Base-by-base conservation (phyloP, 2,888 invertebrate genomes). In the Clanis bilineata region DNA sequence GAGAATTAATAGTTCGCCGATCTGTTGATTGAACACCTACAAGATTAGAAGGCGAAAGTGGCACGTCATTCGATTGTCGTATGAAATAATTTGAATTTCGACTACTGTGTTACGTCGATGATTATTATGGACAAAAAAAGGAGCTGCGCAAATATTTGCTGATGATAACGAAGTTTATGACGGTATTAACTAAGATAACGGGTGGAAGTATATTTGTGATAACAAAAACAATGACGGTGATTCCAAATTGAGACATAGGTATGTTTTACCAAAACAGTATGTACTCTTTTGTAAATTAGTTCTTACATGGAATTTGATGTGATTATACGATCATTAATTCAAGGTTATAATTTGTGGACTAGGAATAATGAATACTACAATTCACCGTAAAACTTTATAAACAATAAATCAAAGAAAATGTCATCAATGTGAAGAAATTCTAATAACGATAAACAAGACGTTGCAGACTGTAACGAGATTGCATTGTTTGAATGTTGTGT, bases 11-110 rank as follows among this genome's bases (percentile, higher is more conserved):
- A 73, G 71, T 72, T 72, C 69, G 68, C 63, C 72, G 80, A 80
- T 80, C 72, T 69, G 72, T 71, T 80, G 80, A 83, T 83, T 80
- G 81, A 77, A 79, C 83, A 77, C 81, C 80, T 78, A 82, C 80
- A 23, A 70, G 69, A 66, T 61, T 65, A 65, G 71, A 74, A 67
- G 69, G 86, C 74, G 88, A 88, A 88, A 88, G 88, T 85, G 79
- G 81, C 82, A 71, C 68, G 71, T 75, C 72, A 71, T 67, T 64
- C 61, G 67, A 72, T 72, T 76, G 77, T 77, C 74, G 66, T 74
- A 67, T 74, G 72, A 74, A 70, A 75, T 81, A 79, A 82, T 83
- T 79, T 74, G 80, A 77, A 78, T 74, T 70, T 71, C 70, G 73
- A 76, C 77, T 75, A 80, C 81, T 66, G 76, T 72, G 76, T 81